Percentiles rank a stretch among this genome's conserved stretches.
Conservation (phyloP, 1,140 invertebrate species). For the Orchestia grillus region DNA sequence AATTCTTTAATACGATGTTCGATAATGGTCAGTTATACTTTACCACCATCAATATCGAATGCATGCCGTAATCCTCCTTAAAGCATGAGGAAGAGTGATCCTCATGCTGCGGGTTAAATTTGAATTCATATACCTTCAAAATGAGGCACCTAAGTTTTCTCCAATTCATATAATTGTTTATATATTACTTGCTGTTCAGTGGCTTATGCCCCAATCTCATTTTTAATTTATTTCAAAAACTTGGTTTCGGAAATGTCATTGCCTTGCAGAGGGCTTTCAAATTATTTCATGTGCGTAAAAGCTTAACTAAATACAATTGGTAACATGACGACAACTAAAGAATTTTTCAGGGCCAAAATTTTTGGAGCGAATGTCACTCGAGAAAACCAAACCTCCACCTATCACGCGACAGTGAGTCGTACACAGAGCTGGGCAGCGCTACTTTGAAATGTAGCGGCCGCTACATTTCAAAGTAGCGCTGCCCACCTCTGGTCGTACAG, state of each 20-base stretch:
- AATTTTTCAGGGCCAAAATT: neutral
- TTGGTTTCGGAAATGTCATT: neutral
- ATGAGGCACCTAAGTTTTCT: too few relatives aligned
- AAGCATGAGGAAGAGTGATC: neutral
- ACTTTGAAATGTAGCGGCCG: too few relatives aligned
- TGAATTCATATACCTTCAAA: too few relatives aligned
- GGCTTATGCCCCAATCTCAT: neutral
- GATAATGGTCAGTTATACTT: neutral
- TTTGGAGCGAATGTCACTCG: too few relatives aligned
- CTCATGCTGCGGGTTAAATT: too few relatives aligned
- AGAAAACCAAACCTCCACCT: too few relatives aligned
- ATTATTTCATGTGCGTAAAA: neutral
- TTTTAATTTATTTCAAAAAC: neutral
- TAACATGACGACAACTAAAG: neutral
- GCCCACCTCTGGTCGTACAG: too few relatives aligned
- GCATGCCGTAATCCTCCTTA: neutral
- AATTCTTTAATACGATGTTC: neutral
- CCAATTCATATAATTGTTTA: too few relatives aligned
- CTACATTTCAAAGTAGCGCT: too few relatives aligned
- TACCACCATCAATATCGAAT: neutral
- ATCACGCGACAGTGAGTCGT: too few relatives aligned
- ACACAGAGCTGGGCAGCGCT: too few relatives aligned
- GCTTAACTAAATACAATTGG: neutral
- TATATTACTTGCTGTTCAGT: too few relatives aligned
- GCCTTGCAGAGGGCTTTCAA: neutral